These are phyloP conservation scores for Rhinogobio ventralis DNA, from an alignment of 2,797 vertebrate genomes.

Conservation along the genomic window DNA sequence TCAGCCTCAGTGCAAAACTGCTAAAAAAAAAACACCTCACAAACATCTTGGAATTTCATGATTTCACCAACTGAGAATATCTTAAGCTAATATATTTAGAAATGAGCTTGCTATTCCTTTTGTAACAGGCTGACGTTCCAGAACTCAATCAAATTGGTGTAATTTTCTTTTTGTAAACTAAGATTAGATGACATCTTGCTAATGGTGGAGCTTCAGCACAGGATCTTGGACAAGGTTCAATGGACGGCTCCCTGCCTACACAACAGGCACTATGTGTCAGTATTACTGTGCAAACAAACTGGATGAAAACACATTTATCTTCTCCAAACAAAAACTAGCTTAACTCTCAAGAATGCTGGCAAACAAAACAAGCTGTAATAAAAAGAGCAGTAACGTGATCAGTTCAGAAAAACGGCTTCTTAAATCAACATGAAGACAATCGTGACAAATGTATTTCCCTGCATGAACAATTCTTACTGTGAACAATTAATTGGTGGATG, in stretches of 20 bases:
- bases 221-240: slow-evolving; percentile 32
- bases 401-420: neutral
- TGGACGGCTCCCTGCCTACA: slow-evolving; percentile 15
- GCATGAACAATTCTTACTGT: neutral
- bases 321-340: slow-evolving; percentile 10
- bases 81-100: neutral
- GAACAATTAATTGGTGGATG: neutral
- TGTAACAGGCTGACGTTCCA: neutral
- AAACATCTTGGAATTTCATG: slow-evolving; percentile 14
- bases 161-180: slow-evolving; percentile 1
- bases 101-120: neutral
- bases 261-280: slow-evolving; percentile 28
- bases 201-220: slow-evolving; percentile 20
- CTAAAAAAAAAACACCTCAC: neutral
- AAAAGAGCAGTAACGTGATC: neutral
- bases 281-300: slow-evolving; percentile 42
- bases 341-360: slow-evolving; percentile 3
- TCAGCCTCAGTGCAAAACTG: neutral
- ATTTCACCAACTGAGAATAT: neutral
- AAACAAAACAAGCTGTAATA: neutral
- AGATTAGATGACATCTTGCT: slow-evolving; percentile 36
- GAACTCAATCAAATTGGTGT: neutral
- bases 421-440: neutral
- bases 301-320: slow-evolving; percentile 30
- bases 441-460: neutral